Evolutionary conservation across 2,113 vertebrate genomes (phyloP), one percentile per base, ranked within the genome.

Genomic region (Colaptes auratus): DNA sequence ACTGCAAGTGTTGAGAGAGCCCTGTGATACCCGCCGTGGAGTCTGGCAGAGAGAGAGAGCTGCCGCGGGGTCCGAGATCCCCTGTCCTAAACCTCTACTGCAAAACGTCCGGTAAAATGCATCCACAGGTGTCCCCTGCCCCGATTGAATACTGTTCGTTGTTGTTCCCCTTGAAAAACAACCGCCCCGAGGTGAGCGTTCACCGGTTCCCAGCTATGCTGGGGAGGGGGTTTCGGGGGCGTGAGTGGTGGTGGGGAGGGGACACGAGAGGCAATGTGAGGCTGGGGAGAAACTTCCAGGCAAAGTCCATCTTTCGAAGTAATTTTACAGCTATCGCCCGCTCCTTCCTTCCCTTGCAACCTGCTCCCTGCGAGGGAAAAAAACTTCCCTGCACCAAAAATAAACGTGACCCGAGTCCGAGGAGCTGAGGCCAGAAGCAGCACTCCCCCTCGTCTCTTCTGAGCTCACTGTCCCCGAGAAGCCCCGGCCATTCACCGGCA

Each of bases 381-480:
- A 65, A 65, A 42, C 60, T 48, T 84, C 21, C 4, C 61, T 24
- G 33, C 70, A 89, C 73, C 81, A 93, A 92, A 93, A 96, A 93
- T 87, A 82, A 95, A 53, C 12, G 28, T 78, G 91, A 78, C 12
- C 73, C 24, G 14, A 71, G 65, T 8, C 30, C 20, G 36, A 30
- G 39, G n/a, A 74, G 17, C 17, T 6, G 46, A 42, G 60, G 20
- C 48, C 64, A 39, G 80, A 17, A 52, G 7, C 75, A 79, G 18
- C 3, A 36, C 7, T 20, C 35, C 8, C 63, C 30, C 33, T 15
- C 18, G 21, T 25, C 50, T 24, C 6, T 52, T 25, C 16, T 3
- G 44, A 59, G 42, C 11, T 4, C 92, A 24, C 6, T 2, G 35
- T 16, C 15, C 15, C 35, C 10, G 2, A 2, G 1, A 7, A 80